Base-by-base conservation (phyloP, 1,140 invertebrate species). In the Caenorhabditis remanei region DNA sequence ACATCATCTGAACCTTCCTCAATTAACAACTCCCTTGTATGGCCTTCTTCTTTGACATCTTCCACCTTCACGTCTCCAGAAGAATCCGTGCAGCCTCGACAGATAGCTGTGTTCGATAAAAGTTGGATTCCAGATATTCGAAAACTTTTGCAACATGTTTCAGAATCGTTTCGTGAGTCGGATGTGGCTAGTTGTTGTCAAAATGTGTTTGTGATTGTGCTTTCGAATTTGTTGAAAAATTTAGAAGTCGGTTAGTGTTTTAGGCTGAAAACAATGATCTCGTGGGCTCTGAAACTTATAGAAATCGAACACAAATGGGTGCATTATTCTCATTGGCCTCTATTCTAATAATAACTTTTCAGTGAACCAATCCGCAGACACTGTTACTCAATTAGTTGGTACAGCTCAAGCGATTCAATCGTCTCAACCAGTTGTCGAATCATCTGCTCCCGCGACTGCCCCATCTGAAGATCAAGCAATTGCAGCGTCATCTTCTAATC, bases 111-210 rank as follows among this genome's bases (percentile, higher is more conserved):
- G 2, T 79, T 79, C 21, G n/a, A 14, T 19, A 50, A 50, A 14
- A 79, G 53, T 79, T 48, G 19, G 46, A 5, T 8, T 71, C 24
- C 24, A 5, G 67, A 46, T 46, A 13, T 71, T n/a, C 13, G 71
- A 13, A 24, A 4, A 19, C 46, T 79, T n/a, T 4, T 79, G 41
- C 71, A 79, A 11, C 71, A 79, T 24, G 71, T 79, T 50, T 79
- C 71, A 16, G 71, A 50, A 11, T 21, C 71, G 43, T 8, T 79
- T 32, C 40, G 71, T 79, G 19, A 79, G 71, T 79, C 21, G 4
- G 71, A 71, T 9, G 7, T 0, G 8, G 9, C 16, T 21, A 65
- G 61, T 13, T 8, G 4, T 13, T 1, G 24, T 40, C 24, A 41
- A 4, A 65, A 65, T 13, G 7, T 61, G 32, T 2, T 40, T 40